Conservation (phyloP, 2,113 vertebrate species). For the Nerophis ophidion region DNA sequence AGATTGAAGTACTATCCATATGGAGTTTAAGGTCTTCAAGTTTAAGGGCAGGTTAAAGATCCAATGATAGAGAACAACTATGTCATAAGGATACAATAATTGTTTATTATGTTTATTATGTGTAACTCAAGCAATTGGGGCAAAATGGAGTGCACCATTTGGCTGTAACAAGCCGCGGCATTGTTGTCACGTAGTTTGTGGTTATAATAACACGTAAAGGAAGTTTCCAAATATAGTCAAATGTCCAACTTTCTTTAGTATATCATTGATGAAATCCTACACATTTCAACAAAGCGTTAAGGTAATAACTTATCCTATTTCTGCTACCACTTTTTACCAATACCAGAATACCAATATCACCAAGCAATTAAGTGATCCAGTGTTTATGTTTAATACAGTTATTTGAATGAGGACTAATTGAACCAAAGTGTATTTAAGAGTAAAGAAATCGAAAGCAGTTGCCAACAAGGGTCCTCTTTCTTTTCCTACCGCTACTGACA, state of each 20-base stretch:
- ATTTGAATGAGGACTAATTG: slow-evolving; percentile 6
- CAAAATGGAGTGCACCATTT: no score
- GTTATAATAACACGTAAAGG: no score
- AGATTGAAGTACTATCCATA: slow-evolving; percentile 13
- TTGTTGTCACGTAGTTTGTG: no score
- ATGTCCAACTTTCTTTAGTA: no score
- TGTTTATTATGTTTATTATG: no score
- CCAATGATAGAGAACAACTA: neutral
- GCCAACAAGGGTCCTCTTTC: slow-evolving; percentile 41
- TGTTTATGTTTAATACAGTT: neutral
- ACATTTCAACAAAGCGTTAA: no score
- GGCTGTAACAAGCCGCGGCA: no score
- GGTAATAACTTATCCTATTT: no score
- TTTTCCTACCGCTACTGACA: slow-evolving; percentile 32
- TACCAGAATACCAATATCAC: neutral
- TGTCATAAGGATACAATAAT: no score
- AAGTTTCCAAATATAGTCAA: no score
- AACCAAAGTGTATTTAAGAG: slow-evolving; percentile 33
- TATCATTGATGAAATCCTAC: no score
- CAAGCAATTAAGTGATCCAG: neutral
- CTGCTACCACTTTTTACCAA: neutral
- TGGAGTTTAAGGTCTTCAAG: neutral
- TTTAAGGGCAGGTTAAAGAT: slow-evolving; percentile 9
- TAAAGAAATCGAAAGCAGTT: slow-evolving; percentile 41
- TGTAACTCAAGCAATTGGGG: no score